These are phyloP conservation scores for Branchellion lobata DNA, from an alignment of 2,888 invertebrate species.

Conservation along the genomic window DNA sequence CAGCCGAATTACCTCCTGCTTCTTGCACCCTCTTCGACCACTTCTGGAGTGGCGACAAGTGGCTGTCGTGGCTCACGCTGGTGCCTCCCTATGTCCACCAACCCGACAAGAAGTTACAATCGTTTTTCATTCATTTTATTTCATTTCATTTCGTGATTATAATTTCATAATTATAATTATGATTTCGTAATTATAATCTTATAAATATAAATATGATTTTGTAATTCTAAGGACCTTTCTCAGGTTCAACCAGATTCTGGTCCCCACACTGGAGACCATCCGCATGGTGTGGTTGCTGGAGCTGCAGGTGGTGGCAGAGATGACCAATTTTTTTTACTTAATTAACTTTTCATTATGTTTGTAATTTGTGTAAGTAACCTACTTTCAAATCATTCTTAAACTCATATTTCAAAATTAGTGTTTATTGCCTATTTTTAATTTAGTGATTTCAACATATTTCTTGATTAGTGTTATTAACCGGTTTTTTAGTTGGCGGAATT, in stretches of 20 bases:
- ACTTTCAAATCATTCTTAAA: neutral
- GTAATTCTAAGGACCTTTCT: too few relatives aligned
- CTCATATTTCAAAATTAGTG: neutral
- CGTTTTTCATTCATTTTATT: too few relatives aligned
- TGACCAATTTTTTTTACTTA: neutral
- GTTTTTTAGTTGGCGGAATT: too few relatives aligned
- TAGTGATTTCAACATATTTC: too few relatives aligned
- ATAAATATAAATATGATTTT: too few relatives aligned
- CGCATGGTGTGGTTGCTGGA: conserved; percentile 75
- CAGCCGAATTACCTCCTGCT: conserved; percentile 73
- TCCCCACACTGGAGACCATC: conserved; percentile 85
- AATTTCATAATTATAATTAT: too few relatives aligned
- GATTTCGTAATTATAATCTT: too few relatives aligned
- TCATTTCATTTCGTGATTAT: too few relatives aligned
- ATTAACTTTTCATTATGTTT: conserved; percentile 5
- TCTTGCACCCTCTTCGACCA: conserved; percentile 79
- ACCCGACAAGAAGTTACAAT: conserved; percentile 61
- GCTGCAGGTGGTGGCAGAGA: conserved; percentile 64
- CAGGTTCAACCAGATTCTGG: conserved; percentile 78
- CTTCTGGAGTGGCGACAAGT: conserved; percentile 72
- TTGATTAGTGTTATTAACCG: too few relatives aligned
- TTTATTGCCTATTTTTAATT: too few relatives aligned
- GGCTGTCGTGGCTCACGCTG: conserved; percentile 83
- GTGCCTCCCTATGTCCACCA: conserved; percentile 78
- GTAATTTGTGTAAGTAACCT: conserved; percentile 51